These are phyloP conservation scores for Camarhynchus parvulus DNA, from an alignment of 2,113 vertebrate genomes.

Conservation along the genomic window DNA sequence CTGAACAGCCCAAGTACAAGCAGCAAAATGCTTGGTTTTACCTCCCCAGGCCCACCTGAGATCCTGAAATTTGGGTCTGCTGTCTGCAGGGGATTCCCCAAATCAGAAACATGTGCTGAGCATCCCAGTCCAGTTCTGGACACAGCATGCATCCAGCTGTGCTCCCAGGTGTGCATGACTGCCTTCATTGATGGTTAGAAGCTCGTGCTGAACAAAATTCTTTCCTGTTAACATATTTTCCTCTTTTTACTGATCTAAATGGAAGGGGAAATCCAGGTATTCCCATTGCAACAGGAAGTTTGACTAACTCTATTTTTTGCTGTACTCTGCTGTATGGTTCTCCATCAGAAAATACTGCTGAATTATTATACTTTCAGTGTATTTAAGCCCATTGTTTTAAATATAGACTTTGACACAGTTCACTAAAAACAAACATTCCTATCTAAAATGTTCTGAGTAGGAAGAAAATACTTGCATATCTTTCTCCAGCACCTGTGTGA, in stretches of 20 bases:
- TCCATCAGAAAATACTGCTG: neutral
- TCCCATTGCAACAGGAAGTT: neutral
- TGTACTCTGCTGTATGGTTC: neutral
- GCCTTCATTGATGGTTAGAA: neutral
- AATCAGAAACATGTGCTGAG: neutral
- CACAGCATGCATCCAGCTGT: neutral
- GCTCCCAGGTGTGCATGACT: neutral
- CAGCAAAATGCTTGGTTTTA: neutral
- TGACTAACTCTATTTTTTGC: neutral
- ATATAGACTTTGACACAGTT: neutral
- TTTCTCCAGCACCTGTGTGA: neutral
- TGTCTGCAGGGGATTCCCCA: neutral
- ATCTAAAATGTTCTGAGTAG: neutral
- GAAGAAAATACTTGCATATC: neutral
- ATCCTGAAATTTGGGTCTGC: neutral
- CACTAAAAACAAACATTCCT: neutral
- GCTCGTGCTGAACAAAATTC: neutral
- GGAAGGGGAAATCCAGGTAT: neutral
- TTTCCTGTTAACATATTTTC: neutral
- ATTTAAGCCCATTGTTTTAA: neutral
- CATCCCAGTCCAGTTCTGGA: neutral
- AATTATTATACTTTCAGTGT: neutral
- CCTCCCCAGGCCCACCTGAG: neutral
- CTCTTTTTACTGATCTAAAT: neutral
- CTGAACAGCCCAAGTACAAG: neutral